Conservation (phyloP, 2,888 invertebrate species). For the Atrina japonica region DNA sequence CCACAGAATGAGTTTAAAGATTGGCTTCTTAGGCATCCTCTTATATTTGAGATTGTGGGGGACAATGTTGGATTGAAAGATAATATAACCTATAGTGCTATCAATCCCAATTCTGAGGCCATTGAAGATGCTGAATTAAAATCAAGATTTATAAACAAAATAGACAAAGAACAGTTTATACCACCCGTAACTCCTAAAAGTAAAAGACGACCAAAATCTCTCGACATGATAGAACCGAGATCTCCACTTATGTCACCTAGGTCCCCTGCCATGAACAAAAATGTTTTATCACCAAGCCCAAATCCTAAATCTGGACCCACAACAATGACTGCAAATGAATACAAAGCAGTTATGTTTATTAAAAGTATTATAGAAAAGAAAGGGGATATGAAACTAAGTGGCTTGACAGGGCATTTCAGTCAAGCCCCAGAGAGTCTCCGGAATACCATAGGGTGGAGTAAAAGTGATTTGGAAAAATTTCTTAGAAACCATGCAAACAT, state of each 20-base stretch:
- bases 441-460: constrained; percentile 79
- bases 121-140: constrained; percentile 56
- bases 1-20: constrained; percentile 80
- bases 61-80: constrained; percentile 79
- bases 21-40: constrained; percentile 79
- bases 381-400: constrained; percentile 75
- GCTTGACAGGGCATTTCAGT: constrained; percentile 75
- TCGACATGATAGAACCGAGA: constrained; percentile 61
- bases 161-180: constrained; percentile 32
- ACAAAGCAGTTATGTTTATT: constrained; percentile 80
- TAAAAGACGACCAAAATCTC: constrained; percentile 71
- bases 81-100: constrained; percentile 73
- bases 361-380: constrained; percentile 79
- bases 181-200: constrained; percentile 60
- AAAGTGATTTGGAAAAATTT: constrained; percentile 78
- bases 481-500: constrained; percentile 76
- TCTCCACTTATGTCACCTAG: constrained; percentile 58
- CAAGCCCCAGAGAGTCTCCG: constrained; percentile 78
- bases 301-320: constrained; percentile 72
- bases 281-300: constrained; percentile 42
- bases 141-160: constrained; percentile 19
- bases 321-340: constrained; percentile 81
- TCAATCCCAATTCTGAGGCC: constrained; percentile 69
- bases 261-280: constrained; percentile 42
- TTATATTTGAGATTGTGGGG: constrained; percentile 80